Evolutionary conservation across 2,797 vertebrate genomes (phyloP), one percentile per base, ranked within the genome.

Genomic region (Acipenser ruthenus): DNA sequence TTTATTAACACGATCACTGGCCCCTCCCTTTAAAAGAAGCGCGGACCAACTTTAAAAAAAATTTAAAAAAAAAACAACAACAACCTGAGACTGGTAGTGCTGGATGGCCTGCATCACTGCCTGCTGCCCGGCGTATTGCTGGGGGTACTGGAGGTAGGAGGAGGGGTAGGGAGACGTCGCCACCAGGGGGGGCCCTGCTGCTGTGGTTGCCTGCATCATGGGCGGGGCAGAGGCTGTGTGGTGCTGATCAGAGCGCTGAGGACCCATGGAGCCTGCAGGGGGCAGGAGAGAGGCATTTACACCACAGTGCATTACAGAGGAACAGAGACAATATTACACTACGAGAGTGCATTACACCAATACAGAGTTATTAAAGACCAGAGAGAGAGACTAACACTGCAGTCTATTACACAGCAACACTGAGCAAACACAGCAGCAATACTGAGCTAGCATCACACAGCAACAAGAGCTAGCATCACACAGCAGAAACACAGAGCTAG

Each of bases 31-130:
- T n/a, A 23, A n/a, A 3, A 1, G n/a, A 12, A 11, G 48, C 8
- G 10, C 10, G 2, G 48, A 48, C 18, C 8, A 10, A 1, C 6
- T 10, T 11, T 11, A 52, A 8, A n/a, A n/a, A n/a, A n/a, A n/a
- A n/a, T n/a, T n/a, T n/a, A n/a, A 55, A 11, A 53, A 10, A 23
- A 6, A 59, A 49, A 56, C 18, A n/a, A 7, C 8, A 6, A 49
- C n/a, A 8, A 94, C 92, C 91, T 92, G 93, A 67, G 91, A 93
- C 8, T 90, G 84, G 70, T 95, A 95, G 62, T 93, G 90, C 1
- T 91, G 75, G 93, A 96, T 94, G 66, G 93, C 84, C 77, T 93
- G 92, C 80, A 95, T 89, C 86, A 95, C 93, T 72, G 93, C 86
- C 1, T 85, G 87, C 67, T 87, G 85, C 64, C 83, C 82, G 68